A percentile compares a stretch with the other conserved stretches of the same genome.
phyloP scores from a whole-genome alignment of 2,888 invertebrate genomes.

The Phortica okadai region DNA sequence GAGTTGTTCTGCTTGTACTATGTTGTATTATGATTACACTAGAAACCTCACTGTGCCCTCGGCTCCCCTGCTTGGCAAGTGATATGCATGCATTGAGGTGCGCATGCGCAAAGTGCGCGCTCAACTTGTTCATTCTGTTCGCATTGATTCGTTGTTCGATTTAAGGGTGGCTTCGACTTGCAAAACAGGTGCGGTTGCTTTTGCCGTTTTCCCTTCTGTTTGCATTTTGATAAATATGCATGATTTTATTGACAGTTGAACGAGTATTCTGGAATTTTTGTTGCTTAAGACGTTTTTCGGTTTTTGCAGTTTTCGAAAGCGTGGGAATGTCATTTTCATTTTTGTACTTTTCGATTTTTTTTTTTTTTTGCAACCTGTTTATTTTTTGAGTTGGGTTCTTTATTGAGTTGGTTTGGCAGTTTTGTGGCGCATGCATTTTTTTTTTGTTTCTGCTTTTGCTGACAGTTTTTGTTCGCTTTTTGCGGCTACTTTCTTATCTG shows the following conservation, averaged over 20 bases:
- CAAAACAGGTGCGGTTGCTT: slow-evolving; percentile 12
- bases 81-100: background rate
- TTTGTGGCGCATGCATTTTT: background rate
- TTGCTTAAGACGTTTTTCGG: background rate
- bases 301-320: slow-evolving; percentile 19
- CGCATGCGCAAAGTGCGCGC: slow-evolving; percentile 19
- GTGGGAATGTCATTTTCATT: slow-evolving; percentile 24
- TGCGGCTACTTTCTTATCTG: background rate
- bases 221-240: slow-evolving; percentile 31
- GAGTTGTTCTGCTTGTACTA: background rate
- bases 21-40: background rate
- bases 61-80: no score
- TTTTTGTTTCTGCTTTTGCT: background rate
- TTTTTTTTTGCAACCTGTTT: background rate
- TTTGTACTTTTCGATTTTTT: background rate
- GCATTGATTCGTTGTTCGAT: slow-evolving; percentile 1
- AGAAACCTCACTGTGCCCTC: no score
- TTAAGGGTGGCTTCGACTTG: slow-evolving; percentile 20
- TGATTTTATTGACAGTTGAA: slow-evolving; percentile 30
- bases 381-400: slow-evolving; percentile 5
- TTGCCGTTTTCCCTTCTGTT: background rate
- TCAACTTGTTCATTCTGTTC: slow-evolving; percentile 5
- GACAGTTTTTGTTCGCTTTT: slow-evolving; percentile 3
- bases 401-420: background rate
- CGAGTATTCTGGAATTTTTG: slow-evolving; percentile 5